Evolutionary conservation across 2,888 invertebrate genomes (phyloP).

Genomic region (Dermolepida albohirtum): DNA sequence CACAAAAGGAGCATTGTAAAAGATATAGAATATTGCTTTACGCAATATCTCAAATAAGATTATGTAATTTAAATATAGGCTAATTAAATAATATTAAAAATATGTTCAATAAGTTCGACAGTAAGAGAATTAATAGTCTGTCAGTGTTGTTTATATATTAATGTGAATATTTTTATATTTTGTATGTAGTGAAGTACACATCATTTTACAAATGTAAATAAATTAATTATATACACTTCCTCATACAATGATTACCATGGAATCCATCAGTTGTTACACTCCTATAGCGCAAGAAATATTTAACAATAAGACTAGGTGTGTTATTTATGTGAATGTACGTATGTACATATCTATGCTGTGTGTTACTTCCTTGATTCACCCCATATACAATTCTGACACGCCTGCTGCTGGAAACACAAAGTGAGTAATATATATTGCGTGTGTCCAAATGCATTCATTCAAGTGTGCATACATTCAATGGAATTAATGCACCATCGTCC

Average conservation of each 20-base stretch:
- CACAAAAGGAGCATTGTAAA: no score
- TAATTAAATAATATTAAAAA: no score
- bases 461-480: slow-evolving; percentile 16
- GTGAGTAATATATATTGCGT: slow-evolving; percentile 9
- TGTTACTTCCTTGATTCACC: slow-evolving; percentile 23
- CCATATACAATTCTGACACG: slow-evolving; percentile 19
- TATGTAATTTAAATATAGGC: no score
- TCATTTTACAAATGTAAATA: slow-evolving; percentile 4
- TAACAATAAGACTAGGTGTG: slow-evolving; percentile 24
- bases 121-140: no score
- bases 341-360: slow-evolving; percentile 10
- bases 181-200: no score
- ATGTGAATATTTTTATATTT: no score
- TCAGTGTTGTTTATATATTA: no score
- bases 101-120: no score
- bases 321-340: slow-evolving; percentile 3
- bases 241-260: slow-evolving; percentile 7
- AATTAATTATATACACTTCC: slow-evolving; percentile 2
- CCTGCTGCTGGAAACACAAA: slow-evolving; percentile 13
- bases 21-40: no score
- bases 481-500: slow-evolving; percentile 9
- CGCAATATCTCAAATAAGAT: no score
- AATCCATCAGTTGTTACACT: slow-evolving; percentile 21
- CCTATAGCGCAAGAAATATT: slow-evolving; percentile 8
- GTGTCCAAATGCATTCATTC: slow-evolving; percentile 13